A percentile compares a stretch with the other conserved stretches of the same genome.
Conservation (phyloP, 2,888 invertebrate genomes). For the Polymixis flavicincta region DNA sequence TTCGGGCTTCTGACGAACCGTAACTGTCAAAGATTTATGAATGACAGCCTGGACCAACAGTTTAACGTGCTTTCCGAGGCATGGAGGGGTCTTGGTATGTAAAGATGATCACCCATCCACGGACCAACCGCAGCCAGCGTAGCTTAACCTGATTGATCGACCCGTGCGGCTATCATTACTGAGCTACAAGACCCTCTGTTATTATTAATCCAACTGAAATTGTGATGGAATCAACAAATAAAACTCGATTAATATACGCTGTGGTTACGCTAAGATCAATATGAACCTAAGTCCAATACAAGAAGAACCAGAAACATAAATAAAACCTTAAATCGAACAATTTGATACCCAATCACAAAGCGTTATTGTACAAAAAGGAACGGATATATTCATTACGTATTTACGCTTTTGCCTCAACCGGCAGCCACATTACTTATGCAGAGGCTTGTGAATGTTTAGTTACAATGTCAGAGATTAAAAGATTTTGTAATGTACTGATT, state of each 20-base stretch:
- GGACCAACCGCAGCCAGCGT: too few species aligned
- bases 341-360: constrained; percentile 24
- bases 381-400: constrained; percentile 53
- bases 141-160: too few species aligned
- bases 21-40: too few species aligned
- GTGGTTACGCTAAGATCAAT: background rate
- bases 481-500: constrained; percentile 33
- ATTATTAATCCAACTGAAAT: background rate
- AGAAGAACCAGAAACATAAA: background rate
- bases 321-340: constrained; percentile 24
- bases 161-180: too few species aligned
- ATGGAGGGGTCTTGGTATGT: too few species aligned
- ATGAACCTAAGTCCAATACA: background rate
- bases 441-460: constrained; percentile 42
- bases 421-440: constrained; percentile 52
- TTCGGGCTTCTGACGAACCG: too few species aligned
- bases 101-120: too few species aligned
- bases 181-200: too few species aligned
- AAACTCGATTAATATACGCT: too few species aligned
- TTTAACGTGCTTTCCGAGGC: too few species aligned
- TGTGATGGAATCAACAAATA: background rate
- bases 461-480: constrained; percentile 48
- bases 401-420: constrained; percentile 40
- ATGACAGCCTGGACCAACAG: too few species aligned
- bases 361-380: constrained; percentile 24